phyloP scores from a whole-genome alignment of 2,888 invertebrate species.

The Hermaeophaga mercurialis region DNA sequence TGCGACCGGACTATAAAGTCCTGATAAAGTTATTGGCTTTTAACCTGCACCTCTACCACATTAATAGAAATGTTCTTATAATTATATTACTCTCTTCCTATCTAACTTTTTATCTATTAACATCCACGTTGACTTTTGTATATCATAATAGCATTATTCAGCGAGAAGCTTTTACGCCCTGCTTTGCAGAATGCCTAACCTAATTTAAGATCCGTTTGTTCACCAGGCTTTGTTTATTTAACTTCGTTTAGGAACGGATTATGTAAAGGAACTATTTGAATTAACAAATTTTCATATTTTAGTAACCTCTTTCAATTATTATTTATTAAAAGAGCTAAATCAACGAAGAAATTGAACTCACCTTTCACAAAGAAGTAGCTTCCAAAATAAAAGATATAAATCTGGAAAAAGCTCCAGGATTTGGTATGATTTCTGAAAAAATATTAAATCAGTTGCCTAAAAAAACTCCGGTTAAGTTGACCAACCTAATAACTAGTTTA shows the following conservation, averaged over 20 bases:
- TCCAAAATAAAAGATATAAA: too few relatives aligned
- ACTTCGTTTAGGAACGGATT: constrained; percentile 29
- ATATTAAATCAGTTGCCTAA: too few relatives aligned
- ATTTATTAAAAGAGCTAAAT: too few relatives aligned
- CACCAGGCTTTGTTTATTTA: constrained; percentile 34
- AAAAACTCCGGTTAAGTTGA: too few relatives aligned
- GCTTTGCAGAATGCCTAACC: constrained; percentile 30
- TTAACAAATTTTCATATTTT: too few relatives aligned
- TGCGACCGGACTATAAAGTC: not conserved
- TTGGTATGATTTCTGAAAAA: too few relatives aligned
- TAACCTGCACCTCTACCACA: constrained; percentile 41
- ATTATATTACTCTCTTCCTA: constrained; percentile 55
- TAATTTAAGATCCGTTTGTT: constrained; percentile 35
- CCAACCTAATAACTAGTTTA: too few relatives aligned
- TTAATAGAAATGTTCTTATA: constrained; percentile 50
- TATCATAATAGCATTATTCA: constrained; percentile 54
- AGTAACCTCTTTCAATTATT: too few relatives aligned
- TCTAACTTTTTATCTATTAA: constrained; percentile 56
- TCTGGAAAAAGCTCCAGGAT: too few relatives aligned
- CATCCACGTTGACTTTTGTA: constrained; percentile 54
- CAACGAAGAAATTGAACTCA: too few relatives aligned
- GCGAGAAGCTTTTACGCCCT: constrained; percentile 45
- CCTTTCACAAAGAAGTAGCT: too few relatives aligned
- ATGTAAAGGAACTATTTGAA: constrained; percentile 16
- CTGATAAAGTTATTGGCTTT: constrained; percentile 33